These are phyloP conservation scores for Eustalomyia histrio DNA, from an alignment of 2,888 invertebrate species.

Conservation along the genomic window DNA sequence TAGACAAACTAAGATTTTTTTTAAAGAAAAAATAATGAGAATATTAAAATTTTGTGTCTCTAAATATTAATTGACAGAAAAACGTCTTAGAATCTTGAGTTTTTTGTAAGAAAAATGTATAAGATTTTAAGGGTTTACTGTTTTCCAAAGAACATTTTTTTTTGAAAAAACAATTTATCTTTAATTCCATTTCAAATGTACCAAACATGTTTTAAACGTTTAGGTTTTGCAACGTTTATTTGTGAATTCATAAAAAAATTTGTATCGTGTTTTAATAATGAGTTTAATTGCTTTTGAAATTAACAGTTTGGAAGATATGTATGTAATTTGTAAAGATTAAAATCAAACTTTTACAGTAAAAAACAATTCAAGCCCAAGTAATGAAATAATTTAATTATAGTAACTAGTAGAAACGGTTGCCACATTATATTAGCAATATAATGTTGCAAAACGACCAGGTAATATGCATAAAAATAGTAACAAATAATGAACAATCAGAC, in stretches of 20 bases:
- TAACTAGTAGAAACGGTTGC: constrained; percentile 36
- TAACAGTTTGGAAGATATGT: constrained; percentile 42
- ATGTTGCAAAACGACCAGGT: constrained; percentile 31
- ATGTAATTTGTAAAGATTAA: constrained; percentile 53
- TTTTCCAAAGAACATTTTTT: too few species aligned
- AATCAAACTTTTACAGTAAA: constrained; percentile 32
- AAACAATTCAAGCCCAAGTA: constrained; percentile 50
- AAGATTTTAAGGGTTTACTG: too few species aligned
- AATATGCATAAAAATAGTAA: constrained; percentile 50
- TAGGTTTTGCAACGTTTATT: neutral
- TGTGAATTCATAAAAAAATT: neutral
- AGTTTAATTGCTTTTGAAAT: constrained; percentile 48
- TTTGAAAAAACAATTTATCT: too few species aligned
- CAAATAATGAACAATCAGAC: constrained; percentile 23
- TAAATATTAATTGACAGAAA: too few species aligned
- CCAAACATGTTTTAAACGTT: too few species aligned
- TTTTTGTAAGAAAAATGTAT: too few species aligned
- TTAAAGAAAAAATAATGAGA: too few species aligned
- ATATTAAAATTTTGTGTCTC: too few species aligned
- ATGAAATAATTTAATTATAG: constrained; percentile 59
- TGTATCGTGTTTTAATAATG: constrained; percentile 18
- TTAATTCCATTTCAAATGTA: too few species aligned
- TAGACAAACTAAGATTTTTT: too few species aligned
- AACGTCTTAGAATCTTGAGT: too few species aligned
- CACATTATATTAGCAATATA: constrained; percentile 52